Conservation (phyloP, 2,888 invertebrate genomes). For the Nemurella pictetii region DNA sequence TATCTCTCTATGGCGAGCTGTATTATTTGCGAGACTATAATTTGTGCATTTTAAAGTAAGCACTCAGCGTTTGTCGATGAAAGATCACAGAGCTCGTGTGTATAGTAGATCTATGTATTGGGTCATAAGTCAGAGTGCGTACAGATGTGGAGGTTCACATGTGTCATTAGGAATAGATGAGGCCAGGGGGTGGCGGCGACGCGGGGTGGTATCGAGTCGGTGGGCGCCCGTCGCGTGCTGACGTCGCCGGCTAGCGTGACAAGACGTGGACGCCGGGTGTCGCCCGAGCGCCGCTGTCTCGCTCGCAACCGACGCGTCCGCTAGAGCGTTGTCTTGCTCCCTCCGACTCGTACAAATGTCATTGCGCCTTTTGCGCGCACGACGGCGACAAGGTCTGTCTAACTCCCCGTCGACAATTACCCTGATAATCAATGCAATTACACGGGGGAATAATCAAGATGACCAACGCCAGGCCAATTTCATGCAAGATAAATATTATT, state of each 20-base stretch:
- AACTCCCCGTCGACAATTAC: slow-evolving; percentile 13
- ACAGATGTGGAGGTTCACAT: slow-evolving; percentile 30
- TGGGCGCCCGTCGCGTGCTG: slow-evolving; percentile 4
- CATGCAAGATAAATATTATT: slow-evolving; percentile 20
- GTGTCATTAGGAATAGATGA: slow-evolving; percentile 31
- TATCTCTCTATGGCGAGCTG: neutral
- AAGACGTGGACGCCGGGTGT: neutral
- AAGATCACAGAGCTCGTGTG: slow-evolving; percentile 17
- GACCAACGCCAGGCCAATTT: slow-evolving; percentile 27
- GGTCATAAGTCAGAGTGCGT: slow-evolving; percentile 26
- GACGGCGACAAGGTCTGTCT: neutral
- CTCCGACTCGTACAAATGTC: slow-evolving; percentile 11
- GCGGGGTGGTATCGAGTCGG: slow-evolving; percentile 14
- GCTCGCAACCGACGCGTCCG: neutral
- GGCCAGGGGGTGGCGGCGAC: too few relatives aligned
- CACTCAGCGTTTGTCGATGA: neutral
- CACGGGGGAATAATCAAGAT: slow-evolving; percentile 8
- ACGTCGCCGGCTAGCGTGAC: neutral
- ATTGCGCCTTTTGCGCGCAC: neutral
- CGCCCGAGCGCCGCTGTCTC: neutral
- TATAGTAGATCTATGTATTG: neutral
- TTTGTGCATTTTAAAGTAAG: neutral
- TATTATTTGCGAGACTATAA: neutral
- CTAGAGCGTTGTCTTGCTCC: neutral
- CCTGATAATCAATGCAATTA: slow-evolving; percentile 26